Evolutionary conservation across 2,797 vertebrate genomes (phyloP).

Genomic region (Babyrousa celebensis): DNA sequence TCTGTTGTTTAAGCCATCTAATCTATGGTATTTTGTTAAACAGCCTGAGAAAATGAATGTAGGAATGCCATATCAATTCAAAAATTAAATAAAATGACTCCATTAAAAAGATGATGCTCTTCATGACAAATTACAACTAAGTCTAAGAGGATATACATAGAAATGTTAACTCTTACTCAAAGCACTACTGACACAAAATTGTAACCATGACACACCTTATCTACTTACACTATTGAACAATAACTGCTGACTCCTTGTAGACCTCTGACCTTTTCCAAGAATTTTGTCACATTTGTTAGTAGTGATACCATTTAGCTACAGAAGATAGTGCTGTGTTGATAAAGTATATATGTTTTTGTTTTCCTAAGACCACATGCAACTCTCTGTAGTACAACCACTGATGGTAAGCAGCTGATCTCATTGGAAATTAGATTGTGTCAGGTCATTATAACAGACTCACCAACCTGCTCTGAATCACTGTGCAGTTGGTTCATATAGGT

Average conservation of each 20-base stretch:
- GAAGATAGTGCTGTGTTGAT: conserved; percentile 64
- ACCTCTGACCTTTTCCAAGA: conserved; percentile 60
- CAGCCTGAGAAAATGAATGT: not conserved
- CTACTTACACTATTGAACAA: conserved; percentile 38
- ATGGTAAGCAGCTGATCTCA: conserved; percentile 53
- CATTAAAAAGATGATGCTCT: not conserved
- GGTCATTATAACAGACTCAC: not conserved
- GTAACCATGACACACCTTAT: not conserved
- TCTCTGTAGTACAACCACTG: not conserved
- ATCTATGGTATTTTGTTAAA: conserved; percentile 2
- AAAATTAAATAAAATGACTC: not conserved
- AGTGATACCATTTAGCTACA: conserved; percentile 71
- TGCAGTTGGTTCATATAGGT: not conserved
- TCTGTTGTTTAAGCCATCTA: not conserved
- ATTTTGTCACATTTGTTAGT: conserved; percentile 77
- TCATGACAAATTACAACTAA: not conserved
- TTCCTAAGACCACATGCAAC: not conserved
- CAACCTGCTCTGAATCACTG: not conserved
- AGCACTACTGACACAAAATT: conserved; percentile 14
- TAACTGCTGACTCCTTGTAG: conserved; percentile 58
- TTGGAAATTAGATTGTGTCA: not conserved
- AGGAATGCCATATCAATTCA: not conserved
- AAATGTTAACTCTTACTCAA: not conserved
- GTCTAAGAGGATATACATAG: not conserved
- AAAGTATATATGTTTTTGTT: conserved; percentile 43